Evolutionary conservation across 2,113 vertebrate genomes (phyloP).

Genomic region (Lophotis ruficrista): DNA sequence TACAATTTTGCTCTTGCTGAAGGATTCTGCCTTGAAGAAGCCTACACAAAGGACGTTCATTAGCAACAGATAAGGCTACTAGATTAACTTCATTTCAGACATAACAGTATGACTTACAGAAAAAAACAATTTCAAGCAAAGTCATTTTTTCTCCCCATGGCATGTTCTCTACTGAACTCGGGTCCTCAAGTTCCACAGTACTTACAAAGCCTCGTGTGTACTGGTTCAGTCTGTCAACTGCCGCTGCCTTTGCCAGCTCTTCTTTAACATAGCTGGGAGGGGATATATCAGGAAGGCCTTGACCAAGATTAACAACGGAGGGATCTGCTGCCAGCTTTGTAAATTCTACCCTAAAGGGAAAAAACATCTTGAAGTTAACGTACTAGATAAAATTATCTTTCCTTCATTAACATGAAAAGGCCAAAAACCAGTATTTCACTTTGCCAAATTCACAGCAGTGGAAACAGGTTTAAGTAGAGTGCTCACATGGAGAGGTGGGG

Average conservation of each 20-base stretch:
- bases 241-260: conserved; percentile 80
- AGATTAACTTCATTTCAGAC: neutral
- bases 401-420: neutral
- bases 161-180: neutral
- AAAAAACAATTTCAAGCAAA: neutral
- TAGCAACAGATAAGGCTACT: neutral
- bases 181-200: neutral
- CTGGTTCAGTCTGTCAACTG: conserved; percentile 88
- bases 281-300: conserved; percentile 90
- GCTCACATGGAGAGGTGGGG: neutral
- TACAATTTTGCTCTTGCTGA: neutral
- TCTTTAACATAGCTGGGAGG: conserved; percentile 90
- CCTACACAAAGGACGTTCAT: neutral
- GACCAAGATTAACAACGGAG: conserved; percentile 90
- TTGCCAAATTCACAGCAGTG: neutral
- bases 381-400: neutral
- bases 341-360: conserved; percentile 85
- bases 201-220: conserved; percentile 96
- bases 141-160: neutral
- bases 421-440: neutral
- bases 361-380: neutral
- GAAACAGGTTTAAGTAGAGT: neutral
- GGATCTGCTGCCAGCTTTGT: conserved; percentile 89
- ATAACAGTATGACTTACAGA: neutral
- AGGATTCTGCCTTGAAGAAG: neutral